A percentile compares a stretch with the other conserved stretches of the same genome.
phyloP scores from a whole-genome alignment of 2,888 invertebrate genomes.

The Lasioglossum calceatum region DNA sequence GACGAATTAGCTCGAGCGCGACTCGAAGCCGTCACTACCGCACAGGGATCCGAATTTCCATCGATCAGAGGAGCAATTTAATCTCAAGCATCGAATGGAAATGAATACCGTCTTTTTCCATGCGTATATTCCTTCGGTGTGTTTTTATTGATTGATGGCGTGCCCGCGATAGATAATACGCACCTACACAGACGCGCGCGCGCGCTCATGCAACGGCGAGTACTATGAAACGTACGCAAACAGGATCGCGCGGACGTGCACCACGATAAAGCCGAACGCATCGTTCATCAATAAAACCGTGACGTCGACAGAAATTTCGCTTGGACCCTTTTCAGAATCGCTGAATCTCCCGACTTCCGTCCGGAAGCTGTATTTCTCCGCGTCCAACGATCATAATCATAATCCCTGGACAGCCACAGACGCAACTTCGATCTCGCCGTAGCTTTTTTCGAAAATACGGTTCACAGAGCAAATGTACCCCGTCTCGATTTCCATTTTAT shows the following conservation, averaged over 20 bases:
- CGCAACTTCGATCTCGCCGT: neutral
- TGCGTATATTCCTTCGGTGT: conserved; percentile 41
- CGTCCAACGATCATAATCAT: conserved; percentile 12
- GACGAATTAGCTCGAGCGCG: neutral
- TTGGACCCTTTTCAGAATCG: conserved; percentile 5
- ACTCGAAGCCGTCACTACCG: neutral
- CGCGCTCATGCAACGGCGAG: neutral
- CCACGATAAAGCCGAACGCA: conserved; percentile 37
- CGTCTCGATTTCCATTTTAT: neutral
- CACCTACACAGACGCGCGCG: neutral
- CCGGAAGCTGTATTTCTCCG: conserved; percentile 22
- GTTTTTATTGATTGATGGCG: conserved; percentile 48
- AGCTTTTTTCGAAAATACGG: neutral
- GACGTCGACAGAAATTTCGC: conserved; percentile 51
- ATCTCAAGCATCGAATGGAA: conserved; percentile 36
- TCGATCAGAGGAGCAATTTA: conserved; percentile 36
- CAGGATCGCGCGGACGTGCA: neutral
- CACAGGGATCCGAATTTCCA: conserved; percentile 27
- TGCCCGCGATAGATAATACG: conserved; percentile 19
- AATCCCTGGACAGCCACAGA: neutral
- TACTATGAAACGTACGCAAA: neutral
- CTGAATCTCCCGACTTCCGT: conserved; percentile 6
- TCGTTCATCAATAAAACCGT: conserved; percentile 42
- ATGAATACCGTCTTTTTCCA: conserved; percentile 45
- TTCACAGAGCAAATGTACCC: neutral